These are phyloP conservation scores for Argynnis bischoffii DNA, from an alignment of 2,888 invertebrate species.

Conservation along the genomic window DNA sequence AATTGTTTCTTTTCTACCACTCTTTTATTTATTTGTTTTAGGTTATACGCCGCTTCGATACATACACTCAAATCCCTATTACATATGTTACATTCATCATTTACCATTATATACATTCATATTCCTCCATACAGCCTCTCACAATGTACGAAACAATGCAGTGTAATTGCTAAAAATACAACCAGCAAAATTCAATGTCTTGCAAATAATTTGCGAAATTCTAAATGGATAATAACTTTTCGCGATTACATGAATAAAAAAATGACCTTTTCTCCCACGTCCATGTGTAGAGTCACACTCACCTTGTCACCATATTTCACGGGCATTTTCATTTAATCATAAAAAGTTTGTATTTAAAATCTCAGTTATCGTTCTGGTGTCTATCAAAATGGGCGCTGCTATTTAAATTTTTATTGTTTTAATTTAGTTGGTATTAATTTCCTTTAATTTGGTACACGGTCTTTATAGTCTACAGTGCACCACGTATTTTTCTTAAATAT, in stretches of 20 bases:
- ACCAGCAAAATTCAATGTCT: slow-evolving; percentile 52
- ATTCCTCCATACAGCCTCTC: slow-evolving; percentile 55
- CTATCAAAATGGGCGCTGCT: not conserved
- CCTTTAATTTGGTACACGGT: not conserved
- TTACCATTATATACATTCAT: slow-evolving; percentile 61
- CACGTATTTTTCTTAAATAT: no score
- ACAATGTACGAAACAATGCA: slow-evolving; percentile 57
- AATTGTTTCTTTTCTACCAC: slow-evolving; percentile 15
- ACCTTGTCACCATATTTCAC: slow-evolving; percentile 71
- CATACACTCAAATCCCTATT: slow-evolving; percentile 62
- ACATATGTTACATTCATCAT: slow-evolving; percentile 58
- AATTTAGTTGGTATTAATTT: not conserved
- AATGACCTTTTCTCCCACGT: slow-evolving; percentile 74
- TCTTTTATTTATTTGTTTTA: slow-evolving; percentile 69
- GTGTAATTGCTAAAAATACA: slow-evolving; percentile 51
- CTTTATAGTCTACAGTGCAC: not conserved
- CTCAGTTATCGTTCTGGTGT: slow-evolving; percentile 16
- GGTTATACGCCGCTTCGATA: slow-evolving; percentile 75
- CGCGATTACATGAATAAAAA: slow-evolving; percentile 74
- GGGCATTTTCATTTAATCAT: slow-evolving; percentile 63
- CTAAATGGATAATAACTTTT: slow-evolving; percentile 67
- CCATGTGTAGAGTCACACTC: slow-evolving; percentile 72
- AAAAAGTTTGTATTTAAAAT: slow-evolving; percentile 28
- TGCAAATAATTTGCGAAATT: slow-evolving; percentile 51
- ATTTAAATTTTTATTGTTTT: not conserved